Conservation (phyloP, 1,140 invertebrate genomes). For the Phocides pigmalion region DNA sequence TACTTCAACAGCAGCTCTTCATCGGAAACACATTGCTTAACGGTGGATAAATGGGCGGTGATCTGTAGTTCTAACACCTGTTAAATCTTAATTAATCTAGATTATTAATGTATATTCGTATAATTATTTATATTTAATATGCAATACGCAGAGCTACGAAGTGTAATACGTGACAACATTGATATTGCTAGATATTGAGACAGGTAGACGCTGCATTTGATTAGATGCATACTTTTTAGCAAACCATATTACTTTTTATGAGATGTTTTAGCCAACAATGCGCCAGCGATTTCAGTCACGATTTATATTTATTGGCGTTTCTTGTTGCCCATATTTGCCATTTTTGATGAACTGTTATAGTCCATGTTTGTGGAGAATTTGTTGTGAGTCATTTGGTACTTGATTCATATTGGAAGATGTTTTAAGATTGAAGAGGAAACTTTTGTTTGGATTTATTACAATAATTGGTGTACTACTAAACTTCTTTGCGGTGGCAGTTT, state of each 20-base stretch:
- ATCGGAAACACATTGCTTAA: too few species aligned
- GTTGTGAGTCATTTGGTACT: neutral
- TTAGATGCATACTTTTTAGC: conserved; percentile 14
- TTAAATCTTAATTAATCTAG: too few species aligned
- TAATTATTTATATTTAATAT: too few species aligned
- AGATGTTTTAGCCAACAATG: conserved; percentile 15
- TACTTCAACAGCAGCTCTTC: too few species aligned
- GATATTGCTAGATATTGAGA: neutral
- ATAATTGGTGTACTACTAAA: too few species aligned
- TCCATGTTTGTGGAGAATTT: conserved; percentile 10
- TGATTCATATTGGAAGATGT: neutral
- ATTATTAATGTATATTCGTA: too few species aligned
- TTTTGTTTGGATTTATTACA: too few species aligned
- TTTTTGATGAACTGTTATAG: conserved; percentile 24
- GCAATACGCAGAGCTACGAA: too few species aligned
- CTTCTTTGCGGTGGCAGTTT: too few species aligned
- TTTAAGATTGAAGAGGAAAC: neutral
- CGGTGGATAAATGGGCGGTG: too few species aligned
- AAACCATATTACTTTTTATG: conserved; percentile 21
- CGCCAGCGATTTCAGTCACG: conserved; percentile 17
- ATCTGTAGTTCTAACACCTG: too few species aligned
- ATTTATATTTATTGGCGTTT: conserved; percentile 29
- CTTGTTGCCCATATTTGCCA: conserved; percentile 26
- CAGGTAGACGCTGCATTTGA: conserved; percentile 9
- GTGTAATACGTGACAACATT: neutral